Evolutionary conservation across 2,113 vertebrate species (phyloP).

Genomic region (Serinus canaria): DNA sequence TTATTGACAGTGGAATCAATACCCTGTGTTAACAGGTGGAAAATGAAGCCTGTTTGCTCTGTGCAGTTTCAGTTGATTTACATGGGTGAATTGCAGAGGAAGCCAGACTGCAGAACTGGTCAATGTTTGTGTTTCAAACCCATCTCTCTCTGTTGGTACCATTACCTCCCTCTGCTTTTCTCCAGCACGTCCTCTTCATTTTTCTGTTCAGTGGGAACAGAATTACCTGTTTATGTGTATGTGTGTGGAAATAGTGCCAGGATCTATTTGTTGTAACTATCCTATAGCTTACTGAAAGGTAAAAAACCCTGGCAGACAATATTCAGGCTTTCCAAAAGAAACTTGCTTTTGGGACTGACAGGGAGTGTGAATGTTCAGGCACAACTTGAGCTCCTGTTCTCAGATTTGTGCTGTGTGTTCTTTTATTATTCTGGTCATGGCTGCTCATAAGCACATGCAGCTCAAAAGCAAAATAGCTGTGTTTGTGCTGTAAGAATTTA

Average conservation of each 20-base stretch:
- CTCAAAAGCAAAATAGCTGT: not conserved
- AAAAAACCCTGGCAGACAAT: not conserved
- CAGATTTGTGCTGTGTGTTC: not conserved
- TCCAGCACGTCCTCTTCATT: not conserved
- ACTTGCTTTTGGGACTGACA: not conserved
- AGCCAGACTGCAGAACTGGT: not conserved
- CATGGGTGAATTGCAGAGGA: not conserved
- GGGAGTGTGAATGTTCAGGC: not conserved
- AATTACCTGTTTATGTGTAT: not conserved
- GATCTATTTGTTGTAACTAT: not conserved
- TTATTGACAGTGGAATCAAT: not conserved
- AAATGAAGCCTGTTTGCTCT: slow-evolving; percentile 8
- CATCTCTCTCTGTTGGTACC: not conserved
- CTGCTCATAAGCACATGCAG: not conserved
- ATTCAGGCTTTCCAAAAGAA: not conserved
- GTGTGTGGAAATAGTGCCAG: not conserved
- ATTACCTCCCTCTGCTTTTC: not conserved
- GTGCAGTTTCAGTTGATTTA: not conserved
- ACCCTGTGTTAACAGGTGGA: slow-evolving; percentile 37
- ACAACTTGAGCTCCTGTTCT: not conserved
- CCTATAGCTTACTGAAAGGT: not conserved
- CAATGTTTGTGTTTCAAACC: slow-evolving; percentile 6
- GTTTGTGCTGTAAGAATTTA: not conserved
- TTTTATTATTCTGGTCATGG: slow-evolving; percentile 13
- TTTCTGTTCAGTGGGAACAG: not conserved